Percentiles rank a stretch among this genome's conserved stretches.
These are phyloP conservation scores for Poeciliopsis gracilis DNA, from an alignment of 2,797 vertebrate species.

Conservation along the genomic window DNA sequence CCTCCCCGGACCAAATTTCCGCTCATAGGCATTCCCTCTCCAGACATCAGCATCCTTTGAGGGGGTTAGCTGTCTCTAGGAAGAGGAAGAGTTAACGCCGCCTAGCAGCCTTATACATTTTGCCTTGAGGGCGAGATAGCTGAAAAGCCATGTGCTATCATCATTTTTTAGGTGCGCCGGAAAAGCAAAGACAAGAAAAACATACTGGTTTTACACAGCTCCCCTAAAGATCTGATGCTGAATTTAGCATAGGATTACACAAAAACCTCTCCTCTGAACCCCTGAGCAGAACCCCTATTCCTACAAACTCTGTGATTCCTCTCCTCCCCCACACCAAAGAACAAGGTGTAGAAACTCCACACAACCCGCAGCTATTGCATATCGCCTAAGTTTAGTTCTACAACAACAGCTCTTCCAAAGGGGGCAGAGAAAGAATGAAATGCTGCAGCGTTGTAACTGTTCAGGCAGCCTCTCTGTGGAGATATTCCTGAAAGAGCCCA, in stretches of 20 bases:
- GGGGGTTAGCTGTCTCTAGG: conserved; percentile 80
- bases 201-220: conserved; percentile 78
- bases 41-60: conserved; percentile 84
- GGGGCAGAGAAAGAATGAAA: conserved; percentile 56
- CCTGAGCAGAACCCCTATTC: conserved; percentile 74
- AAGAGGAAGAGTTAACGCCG: conserved; percentile 77
- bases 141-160: conserved; percentile 79
- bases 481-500: conserved; percentile 57
- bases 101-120: conserved; percentile 82
- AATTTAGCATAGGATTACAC: conserved; percentile 85
- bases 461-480: conserved; percentile 57
- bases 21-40: conserved; percentile 81
- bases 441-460: conserved; percentile 48
- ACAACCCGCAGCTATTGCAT: conserved; percentile 74
- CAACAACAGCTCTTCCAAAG: conserved; percentile 62
- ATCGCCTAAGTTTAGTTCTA: conserved; percentile 77
- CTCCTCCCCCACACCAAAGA: conserved; percentile 70
- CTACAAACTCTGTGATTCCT: conserved; percentile 74
- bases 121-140: conserved; percentile 81
- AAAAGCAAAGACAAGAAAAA: conserved; percentile 79
- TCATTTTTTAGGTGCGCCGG: conserved; percentile 80
- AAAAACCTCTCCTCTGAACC: conserved; percentile 75
- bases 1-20: conserved; percentile 59
- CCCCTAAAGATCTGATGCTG: conserved; percentile 80
- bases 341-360: conserved; percentile 62